Base-by-base conservation (phyloP, 2,113 vertebrate species). In the Lamprotornis superbus region DNA sequence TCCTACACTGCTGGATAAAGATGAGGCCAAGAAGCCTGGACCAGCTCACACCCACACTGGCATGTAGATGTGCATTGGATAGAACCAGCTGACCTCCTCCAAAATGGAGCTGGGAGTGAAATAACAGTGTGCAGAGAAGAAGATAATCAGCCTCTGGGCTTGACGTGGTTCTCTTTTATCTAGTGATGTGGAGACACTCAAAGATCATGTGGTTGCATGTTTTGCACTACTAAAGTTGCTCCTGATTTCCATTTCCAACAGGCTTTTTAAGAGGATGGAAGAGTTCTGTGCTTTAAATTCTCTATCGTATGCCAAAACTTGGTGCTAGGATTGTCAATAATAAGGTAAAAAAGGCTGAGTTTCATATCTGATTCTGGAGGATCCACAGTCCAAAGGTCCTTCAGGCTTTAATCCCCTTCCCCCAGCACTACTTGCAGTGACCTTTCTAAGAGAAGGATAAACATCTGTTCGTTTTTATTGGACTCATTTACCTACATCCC, bases 291-390 rank as follows among this genome's bases (percentile, higher is more conserved):
- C 35, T 31, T 59, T 33, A 64, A 63, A 85, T 49, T 84, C 18
- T n/a, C 31, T 39, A 10, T n/a, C 0, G 0, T 19, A 11, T 52
- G 15, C 16, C 44, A 27, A 40, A 27, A 40, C 61, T 49, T 64
- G 22, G 33, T 39, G 39, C 10, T 19, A 82, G 24, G 6, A 57
- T 83, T 85, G 13, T 50, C 39, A 63, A 44, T 31, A 61, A 70
- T 15, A 40, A 79, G 15, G n/a, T 61, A 40, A 53, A 93, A 74
- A 44, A 8, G 10, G 4, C 2, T 53, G 28, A 81, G 22, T 44
- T 84, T 84, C 17, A 37, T 4, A 15, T 37, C 28, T 84, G 64
- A 37, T 81, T 53, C 65, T 70, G 55, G 31, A 77, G n/a, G 23
- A 74, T 20, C 24, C 5, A 11, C 39, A 61, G 31, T 49, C 27